These are phyloP conservation scores for Idaea biselata DNA, from an alignment of 2,888 invertebrate genomes.

Conservation along the genomic window DNA sequence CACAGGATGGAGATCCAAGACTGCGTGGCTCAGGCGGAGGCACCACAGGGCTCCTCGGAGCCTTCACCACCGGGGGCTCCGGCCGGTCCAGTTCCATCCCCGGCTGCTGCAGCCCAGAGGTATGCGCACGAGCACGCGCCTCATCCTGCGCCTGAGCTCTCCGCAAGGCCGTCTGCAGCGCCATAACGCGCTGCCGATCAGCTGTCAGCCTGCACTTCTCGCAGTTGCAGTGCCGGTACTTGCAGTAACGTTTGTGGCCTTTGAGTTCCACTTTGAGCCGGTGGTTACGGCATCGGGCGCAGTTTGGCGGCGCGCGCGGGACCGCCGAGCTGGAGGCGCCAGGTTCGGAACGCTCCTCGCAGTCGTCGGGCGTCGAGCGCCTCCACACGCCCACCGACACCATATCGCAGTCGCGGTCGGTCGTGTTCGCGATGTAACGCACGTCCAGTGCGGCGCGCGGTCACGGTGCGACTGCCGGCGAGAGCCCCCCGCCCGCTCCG, in stretches of 20 bases:
- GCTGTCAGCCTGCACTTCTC: constrained; percentile 92
- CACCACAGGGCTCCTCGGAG: constrained; percentile 62
- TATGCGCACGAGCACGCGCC: constrained; percentile 76
- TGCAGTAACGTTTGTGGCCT: constrained; percentile 96
- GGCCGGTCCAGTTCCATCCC: constrained; percentile 71
- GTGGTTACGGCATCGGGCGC: constrained; percentile 95
- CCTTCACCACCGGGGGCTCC: constrained; percentile 70
- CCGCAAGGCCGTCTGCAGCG: constrained; percentile 90
- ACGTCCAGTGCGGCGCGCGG: constrained; percentile 34
- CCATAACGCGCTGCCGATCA: constrained; percentile 94
- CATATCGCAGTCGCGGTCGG: constrained; percentile 55
- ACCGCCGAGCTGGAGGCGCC: constrained; percentile 80
- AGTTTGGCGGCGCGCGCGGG: constrained; percentile 93
- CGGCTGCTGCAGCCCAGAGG: constrained; percentile 62
- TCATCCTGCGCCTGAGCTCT: constrained; percentile 94
- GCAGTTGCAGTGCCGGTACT: constrained; percentile 90
- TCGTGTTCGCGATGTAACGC: constrained; percentile 51
- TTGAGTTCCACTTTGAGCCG: constrained; percentile 92
- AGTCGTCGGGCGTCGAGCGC: constrained; percentile 72
- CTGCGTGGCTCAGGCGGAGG: constrained; percentile 58
- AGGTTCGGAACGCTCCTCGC: constrained; percentile 72
- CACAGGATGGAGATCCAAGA: constrained; percentile 65
- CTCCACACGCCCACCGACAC: constrained; percentile 75
- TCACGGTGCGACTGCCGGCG: constrained; percentile 68
- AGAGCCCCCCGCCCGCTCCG: constrained; percentile 53